These are phyloP conservation scores for Agrilus cyanescens DNA, from an alignment of 2,888 invertebrate species.

Conservation along the genomic window DNA sequence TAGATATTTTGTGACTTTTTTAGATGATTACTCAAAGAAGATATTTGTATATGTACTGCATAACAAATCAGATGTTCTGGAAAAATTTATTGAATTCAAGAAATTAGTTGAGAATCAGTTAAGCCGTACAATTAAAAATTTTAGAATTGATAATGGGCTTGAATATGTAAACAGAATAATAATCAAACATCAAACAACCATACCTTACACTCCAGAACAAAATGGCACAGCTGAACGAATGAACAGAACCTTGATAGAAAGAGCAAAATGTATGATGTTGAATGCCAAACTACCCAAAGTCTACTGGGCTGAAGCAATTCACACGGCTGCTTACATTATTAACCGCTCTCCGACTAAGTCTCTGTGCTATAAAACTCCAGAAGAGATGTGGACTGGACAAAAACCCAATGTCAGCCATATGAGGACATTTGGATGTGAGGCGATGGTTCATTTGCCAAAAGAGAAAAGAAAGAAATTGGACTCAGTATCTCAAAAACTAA, in stretches of 20 bases:
- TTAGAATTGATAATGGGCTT: constrained; percentile 12
- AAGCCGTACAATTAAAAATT: constrained; percentile 7
- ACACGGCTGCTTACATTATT: constrained; percentile 22
- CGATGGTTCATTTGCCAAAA: constrained; percentile 11
- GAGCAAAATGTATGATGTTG: constrained; percentile 10
- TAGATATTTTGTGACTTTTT: constrained; percentile 21
- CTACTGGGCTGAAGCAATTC: constrained; percentile 28
- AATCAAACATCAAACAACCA: constrained; percentile 13
- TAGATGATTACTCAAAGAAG: constrained; percentile 19
- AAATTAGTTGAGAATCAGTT: constrained; percentile 8
- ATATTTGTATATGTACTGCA: too few relatives aligned
- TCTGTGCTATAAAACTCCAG: background rate
- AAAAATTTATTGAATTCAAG: constrained; percentile 7
- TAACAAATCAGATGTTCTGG: constrained; percentile 4
- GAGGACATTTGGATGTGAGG: constrained; percentile 20
- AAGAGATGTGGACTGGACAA: constrained; percentile 12
- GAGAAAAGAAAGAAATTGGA: constrained; percentile 19
- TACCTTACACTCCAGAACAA: constrained; percentile 15
- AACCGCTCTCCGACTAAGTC: constrained; percentile 23
- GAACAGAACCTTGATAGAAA: too few relatives aligned
- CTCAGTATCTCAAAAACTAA: constrained; percentile 14
- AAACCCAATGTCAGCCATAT: constrained; percentile 17
- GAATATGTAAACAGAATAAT: constrained; percentile 10
- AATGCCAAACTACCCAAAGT: constrained; percentile 7
- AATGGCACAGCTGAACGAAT: constrained; percentile 15